These are phyloP conservation scores for Drosophila bipectinata DNA, from an alignment of 1,140 invertebrate species.

Conservation along the genomic window DNA sequence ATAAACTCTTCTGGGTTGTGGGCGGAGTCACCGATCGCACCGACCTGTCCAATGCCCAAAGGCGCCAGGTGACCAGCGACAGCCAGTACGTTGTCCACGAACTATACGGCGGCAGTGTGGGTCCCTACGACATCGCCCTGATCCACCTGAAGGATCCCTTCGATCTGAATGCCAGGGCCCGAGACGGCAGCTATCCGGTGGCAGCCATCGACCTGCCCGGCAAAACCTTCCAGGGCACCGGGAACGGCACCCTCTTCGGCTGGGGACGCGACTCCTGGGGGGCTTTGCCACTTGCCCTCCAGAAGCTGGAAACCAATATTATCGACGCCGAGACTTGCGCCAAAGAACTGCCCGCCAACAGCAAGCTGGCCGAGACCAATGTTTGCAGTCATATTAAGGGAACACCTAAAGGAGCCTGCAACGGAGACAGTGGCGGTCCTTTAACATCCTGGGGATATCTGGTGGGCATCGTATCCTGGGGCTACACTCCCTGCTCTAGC, in stretches of 20 bases:
- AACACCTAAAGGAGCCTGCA: constrained; percentile 86
- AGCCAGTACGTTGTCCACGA: constrained; percentile 83
- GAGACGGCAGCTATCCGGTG: constrained; percentile 83
- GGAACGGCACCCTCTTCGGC: constrained; percentile 81
- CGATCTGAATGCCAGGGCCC: constrained; percentile 77
- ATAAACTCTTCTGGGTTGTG: constrained; percentile 23
- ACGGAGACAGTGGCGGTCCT: constrained; percentile 88
- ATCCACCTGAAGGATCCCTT: constrained; percentile 85
- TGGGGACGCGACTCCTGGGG: constrained; percentile 84
- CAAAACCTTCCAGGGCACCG: constrained; percentile 62
- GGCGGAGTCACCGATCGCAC: constrained; percentile 77
- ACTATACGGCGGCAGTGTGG: constrained; percentile 84
- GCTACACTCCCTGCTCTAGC: constrained; percentile 87
- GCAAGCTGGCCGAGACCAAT: constrained; percentile 65
- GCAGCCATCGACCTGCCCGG: constrained; percentile 84
- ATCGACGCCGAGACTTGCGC: constrained; percentile 59
- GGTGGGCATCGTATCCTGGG: constrained; percentile 91
- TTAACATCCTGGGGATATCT: constrained; percentile 54
- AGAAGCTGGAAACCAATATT: constrained; percentile 79
- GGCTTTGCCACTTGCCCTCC: constrained; percentile 67
- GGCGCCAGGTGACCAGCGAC: constrained; percentile 36
- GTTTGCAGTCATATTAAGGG: constrained; percentile 86
- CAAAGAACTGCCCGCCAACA: constrained; percentile 31
- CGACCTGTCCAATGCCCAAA: constrained; percentile 63
- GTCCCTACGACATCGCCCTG: constrained; percentile 87